Conservation (phyloP, 2,113 vertebrate genomes). For the Leptodactylus fuscus region DNA sequence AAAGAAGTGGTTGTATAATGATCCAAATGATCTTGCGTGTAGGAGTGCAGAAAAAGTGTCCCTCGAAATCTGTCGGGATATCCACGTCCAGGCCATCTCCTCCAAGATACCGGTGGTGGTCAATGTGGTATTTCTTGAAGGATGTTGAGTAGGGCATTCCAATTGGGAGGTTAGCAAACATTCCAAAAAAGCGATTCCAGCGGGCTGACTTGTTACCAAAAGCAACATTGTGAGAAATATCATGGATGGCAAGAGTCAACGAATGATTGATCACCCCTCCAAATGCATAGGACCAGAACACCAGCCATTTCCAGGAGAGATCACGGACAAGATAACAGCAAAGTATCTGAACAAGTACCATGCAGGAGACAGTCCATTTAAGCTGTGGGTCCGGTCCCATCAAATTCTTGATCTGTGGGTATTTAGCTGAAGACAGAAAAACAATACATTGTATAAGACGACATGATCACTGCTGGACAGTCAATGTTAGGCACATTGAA, state of each 20-base stretch:
- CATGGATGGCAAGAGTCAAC: slow-evolving; percentile 93
- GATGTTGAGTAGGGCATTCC: slow-evolving; percentile 91
- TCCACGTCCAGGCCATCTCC: slow-evolving; percentile 91
- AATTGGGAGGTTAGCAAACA: slow-evolving; percentile 94
- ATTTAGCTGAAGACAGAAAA: slow-evolving; percentile 80
- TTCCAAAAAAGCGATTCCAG: slow-evolving; percentile 92
- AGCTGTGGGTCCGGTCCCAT: slow-evolving; percentile 93
- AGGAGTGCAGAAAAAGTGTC: slow-evolving; percentile 92
- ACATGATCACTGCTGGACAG: not conserved
- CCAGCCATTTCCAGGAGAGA: slow-evolving; percentile 93
- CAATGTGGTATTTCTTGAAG: slow-evolving; percentile 98
- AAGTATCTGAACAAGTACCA: slow-evolving; percentile 88
- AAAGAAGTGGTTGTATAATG: slow-evolving; percentile 88
- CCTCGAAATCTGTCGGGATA: slow-evolving; percentile 89
- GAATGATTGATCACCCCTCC: slow-evolving; percentile 97
- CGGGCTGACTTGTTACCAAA: slow-evolving; percentile 85
- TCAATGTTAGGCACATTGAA: not conserved
- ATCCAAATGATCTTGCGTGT: slow-evolving; percentile 91
- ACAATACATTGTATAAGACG: not conserved
- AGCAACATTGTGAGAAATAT: slow-evolving; percentile 96
- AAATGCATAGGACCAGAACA: slow-evolving; percentile 94
- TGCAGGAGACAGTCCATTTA: slow-evolving; percentile 91
- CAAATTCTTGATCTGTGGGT: slow-evolving; percentile 92
- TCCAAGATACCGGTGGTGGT: slow-evolving; percentile 96
- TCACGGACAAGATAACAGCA: slow-evolving; percentile 86